A percentile compares a stretch with the other conserved stretches of the same genome.
Evolutionary conservation across 2,888 invertebrate species (phyloP).

Genomic region (Ctena decussata): DNA sequence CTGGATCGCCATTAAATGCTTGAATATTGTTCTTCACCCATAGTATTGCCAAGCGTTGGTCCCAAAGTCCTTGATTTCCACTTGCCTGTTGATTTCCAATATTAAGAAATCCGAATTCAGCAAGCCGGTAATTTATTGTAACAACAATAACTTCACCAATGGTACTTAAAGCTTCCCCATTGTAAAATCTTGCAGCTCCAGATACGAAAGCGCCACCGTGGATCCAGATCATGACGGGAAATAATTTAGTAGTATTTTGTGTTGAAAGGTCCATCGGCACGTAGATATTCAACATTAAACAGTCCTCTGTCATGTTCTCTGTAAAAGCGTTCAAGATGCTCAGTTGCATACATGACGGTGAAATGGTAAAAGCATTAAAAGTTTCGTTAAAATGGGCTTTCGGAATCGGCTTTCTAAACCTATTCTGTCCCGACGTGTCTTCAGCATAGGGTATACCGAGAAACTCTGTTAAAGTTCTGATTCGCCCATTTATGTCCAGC

Average conservation of each 20-base stretch:
- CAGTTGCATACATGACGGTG: conserved; percentile 34
- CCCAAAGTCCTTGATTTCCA: conserved; percentile 63
- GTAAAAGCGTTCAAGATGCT: not conserved
- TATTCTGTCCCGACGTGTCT: conserved; percentile 35
- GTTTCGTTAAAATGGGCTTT: conserved; percentile 38
- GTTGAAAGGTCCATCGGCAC: conserved; percentile 29
- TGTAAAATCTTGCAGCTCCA: conserved; percentile 20
- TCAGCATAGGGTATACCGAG: conserved; percentile 58
- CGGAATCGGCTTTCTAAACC: conserved; percentile 46
- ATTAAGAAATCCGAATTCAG: conserved; percentile 51
- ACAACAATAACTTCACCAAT: conserved; percentile 45
- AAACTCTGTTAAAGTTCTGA: conserved; percentile 28
- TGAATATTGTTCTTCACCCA: conserved; percentile 59
- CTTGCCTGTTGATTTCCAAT: conserved; percentile 19
- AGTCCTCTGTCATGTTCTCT: conserved; percentile 34
- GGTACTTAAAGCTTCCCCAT: not conserved
- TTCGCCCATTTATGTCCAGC: conserved; percentile 3
- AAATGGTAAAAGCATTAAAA: conserved; percentile 2
- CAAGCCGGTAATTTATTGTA: conserved; percentile 58
- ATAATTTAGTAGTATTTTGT: not conserved
- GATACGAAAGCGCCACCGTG: conserved; percentile 53
- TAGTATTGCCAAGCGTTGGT: conserved; percentile 56
- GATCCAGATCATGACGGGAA: conserved; percentile 60
- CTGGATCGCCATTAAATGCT: conserved; percentile 44
- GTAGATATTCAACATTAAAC: conserved; percentile 49